Evolutionary conservation across 2,113 vertebrate genomes (phyloP).

Genomic region (Cairina moschata): DNA sequence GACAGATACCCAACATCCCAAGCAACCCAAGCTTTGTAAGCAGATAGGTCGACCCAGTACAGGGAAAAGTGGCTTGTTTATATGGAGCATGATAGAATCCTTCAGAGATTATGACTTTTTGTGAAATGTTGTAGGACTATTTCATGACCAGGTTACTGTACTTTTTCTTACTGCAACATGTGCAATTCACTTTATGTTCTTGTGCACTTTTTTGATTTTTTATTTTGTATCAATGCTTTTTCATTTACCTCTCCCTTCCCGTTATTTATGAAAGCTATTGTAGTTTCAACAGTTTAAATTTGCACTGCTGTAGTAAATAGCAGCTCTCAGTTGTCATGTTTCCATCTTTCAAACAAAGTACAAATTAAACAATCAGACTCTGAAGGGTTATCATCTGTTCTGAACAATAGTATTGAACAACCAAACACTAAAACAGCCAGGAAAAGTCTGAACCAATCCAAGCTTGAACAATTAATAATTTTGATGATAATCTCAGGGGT

Average conservation of each 20-base stretch:
- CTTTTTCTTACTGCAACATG: slow-evolving; percentile 33
- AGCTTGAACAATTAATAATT: slow-evolving; percentile 10
- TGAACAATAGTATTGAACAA: background rate
- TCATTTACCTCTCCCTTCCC: slow-evolving; percentile 27
- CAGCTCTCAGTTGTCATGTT: background rate
- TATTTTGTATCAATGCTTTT: slow-evolving; percentile 68
- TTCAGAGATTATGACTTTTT: background rate
- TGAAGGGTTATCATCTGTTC: slow-evolving; percentile 15
- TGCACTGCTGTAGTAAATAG: slow-evolving; percentile 44
- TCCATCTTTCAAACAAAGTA: background rate
- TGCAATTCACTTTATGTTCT: slow-evolving; percentile 66
- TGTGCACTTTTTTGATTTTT: slow-evolving; percentile 59
- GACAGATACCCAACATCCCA: background rate
- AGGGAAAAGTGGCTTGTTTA: slow-evolving; percentile 6
- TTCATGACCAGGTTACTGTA: slow-evolving; percentile 53
- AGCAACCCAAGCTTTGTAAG: slow-evolving; percentile 21
- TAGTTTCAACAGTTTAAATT: slow-evolving; percentile 24
- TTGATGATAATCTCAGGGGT: background rate
- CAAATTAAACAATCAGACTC: slow-evolving; percentile 55
- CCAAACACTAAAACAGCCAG: background rate
- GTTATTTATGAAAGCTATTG: slow-evolving; percentile 63
- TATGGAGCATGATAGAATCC: background rate
- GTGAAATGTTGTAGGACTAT: slow-evolving; percentile 41
- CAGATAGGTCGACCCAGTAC: slow-evolving; percentile 1
- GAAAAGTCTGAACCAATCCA: background rate